Percentiles rank a stretch among this genome's conserved stretches.
Conservation (phyloP, 2,797 vertebrate genomes). For the Melanotaenia boesemani region DNA sequence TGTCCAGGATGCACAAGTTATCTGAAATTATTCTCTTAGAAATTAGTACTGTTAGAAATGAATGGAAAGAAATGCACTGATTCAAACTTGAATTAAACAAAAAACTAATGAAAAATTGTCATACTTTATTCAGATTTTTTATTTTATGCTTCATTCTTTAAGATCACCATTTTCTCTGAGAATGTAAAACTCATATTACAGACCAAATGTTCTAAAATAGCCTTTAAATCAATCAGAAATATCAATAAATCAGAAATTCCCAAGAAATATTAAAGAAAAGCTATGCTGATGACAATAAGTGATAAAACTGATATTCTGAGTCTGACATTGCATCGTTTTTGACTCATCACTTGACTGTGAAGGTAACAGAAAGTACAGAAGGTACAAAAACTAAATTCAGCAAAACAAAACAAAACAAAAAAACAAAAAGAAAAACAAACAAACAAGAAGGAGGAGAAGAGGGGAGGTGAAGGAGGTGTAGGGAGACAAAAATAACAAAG, state of each 20-base stretch:
- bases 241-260: no score
- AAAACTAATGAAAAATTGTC: not conserved
- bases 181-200: not conserved
- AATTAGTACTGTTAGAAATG: not conserved
- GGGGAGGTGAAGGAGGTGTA: slow-evolving; percentile 1
- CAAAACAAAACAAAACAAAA: not conserved
- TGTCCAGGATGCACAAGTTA: slow-evolving; percentile 8
- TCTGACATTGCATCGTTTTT: not conserved
- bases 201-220: no score
- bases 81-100: not conserved
- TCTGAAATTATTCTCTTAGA: not conserved
- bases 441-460: not conserved
- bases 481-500: slow-evolving; percentile 69
- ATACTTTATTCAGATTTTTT: not conserved
- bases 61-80: not conserved
- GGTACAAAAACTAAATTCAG: slow-evolving; percentile 10
- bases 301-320: not conserved
- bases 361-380: slow-evolving; percentile 20
- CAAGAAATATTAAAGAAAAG: no score
- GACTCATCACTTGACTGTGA: slow-evolving; percentile 26
- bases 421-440: no score
- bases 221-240: no score
- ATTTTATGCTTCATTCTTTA: not conserved
- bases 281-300: not conserved
- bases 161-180: not conserved